Evolutionary conservation across 2,113 vertebrate species (phyloP).

Genomic region (Cygnus buccinator): DNA sequence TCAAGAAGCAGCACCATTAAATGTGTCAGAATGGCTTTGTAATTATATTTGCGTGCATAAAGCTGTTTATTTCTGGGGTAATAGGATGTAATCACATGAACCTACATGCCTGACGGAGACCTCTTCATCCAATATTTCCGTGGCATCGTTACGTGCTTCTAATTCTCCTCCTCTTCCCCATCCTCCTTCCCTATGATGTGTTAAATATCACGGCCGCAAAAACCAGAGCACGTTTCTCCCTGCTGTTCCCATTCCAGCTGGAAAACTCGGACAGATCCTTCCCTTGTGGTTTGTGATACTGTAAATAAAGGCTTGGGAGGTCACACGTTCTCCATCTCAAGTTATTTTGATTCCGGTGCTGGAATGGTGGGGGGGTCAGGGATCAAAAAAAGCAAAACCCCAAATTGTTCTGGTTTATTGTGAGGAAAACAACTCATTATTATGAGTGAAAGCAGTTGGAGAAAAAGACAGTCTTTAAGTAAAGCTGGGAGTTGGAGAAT

Average conservation of each 20-base stretch:
- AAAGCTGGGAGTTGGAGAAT: background rate
- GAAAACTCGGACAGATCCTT: conserved; percentile 29
- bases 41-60: background rate
- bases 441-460: background rate
- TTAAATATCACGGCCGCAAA: conserved; percentile 58
- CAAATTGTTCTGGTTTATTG: background rate
- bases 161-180: background rate
- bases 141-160: background rate
- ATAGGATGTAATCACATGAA: background rate
- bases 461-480: background rate
- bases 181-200: conserved; percentile 8
- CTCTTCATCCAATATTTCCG: background rate
- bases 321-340: conserved; percentile 47
- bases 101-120: background rate
- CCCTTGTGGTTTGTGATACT: conserved; percentile 47
- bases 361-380: background rate
- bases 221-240: background rate
- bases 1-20: background rate
- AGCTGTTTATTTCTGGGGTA: conserved; percentile 11
- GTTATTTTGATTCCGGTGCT: conserved; percentile 55
- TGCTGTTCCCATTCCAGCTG: conserved; percentile 2
- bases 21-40: background rate
- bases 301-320: conserved; percentile 64
- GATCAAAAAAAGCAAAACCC: background rate
- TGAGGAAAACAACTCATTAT: conserved; percentile 21